Conservation (phyloP, 2,113 vertebrate species). For the Australoheros scitulus region DNA sequence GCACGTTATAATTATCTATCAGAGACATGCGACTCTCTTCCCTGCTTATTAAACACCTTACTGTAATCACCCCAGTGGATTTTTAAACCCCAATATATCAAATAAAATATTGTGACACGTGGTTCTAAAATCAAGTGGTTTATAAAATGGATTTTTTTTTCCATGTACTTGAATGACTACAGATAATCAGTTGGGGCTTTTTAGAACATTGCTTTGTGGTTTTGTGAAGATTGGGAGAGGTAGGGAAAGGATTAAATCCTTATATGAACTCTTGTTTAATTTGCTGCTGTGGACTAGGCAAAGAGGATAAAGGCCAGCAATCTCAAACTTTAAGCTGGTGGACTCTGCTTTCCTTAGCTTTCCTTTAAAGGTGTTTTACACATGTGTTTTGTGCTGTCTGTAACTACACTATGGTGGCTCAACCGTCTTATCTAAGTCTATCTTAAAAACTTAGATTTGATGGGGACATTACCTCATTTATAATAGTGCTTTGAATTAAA, state of each 20-base stretch:
- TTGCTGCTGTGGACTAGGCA: constrained; percentile 9
- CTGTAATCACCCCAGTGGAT: neutral
- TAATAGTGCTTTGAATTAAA: neutral
- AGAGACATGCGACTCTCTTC: neutral
- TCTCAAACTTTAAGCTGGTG: neutral
- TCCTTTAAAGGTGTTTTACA: neutral
- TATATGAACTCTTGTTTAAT: constrained; percentile 33
- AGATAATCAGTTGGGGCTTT: neutral
- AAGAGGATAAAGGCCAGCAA: constrained; percentile 6
- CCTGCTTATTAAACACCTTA: constrained; percentile 31
- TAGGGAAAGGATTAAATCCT: constrained; percentile 39
- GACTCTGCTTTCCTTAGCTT: neutral
- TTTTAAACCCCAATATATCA: neutral
- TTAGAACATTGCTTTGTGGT: neutral
- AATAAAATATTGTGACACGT: neutral
- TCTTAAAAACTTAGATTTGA: neutral
- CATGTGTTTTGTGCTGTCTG: neutral
- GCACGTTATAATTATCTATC: neutral
- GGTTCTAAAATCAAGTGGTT: constrained; percentile 4
- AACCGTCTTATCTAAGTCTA: neutral
- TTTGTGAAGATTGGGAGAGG: constrained; percentile 41
- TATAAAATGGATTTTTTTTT: neutral
- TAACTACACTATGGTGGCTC: neutral
- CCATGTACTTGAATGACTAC: neutral
- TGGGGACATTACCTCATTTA: neutral